A percentile compares a stretch with the other conserved stretches of the same genome.
Conservation (phyloP, 1,140 invertebrate species). For the Trachymyrmex cornetzi region DNA sequence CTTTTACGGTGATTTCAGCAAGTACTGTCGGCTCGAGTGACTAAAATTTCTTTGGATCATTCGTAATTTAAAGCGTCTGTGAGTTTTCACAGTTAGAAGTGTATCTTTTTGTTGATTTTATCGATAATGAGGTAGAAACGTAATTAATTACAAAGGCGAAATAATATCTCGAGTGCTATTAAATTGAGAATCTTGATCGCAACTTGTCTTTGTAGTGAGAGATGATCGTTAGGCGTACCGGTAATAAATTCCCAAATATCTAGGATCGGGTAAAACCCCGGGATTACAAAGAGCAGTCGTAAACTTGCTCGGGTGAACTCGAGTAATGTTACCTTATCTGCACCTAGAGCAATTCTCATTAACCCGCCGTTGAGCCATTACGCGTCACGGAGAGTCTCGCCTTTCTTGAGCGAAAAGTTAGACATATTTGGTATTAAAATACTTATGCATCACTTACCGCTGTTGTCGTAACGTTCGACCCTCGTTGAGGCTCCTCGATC, state of each 20-base stretch:
- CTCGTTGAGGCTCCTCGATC: constrained; percentile 15
- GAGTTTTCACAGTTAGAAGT: not conserved
- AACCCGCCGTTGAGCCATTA: constrained; percentile 51
- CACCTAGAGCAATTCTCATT: constrained; percentile 58
- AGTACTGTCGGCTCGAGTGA: constrained; percentile 45
- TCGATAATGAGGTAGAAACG: not conserved
- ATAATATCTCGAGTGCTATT: not conserved
- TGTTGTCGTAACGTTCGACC: constrained; percentile 25
- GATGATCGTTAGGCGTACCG: constrained; percentile 53
- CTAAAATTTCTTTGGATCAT: constrained; percentile 55
- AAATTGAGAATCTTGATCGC: constrained; percentile 25
- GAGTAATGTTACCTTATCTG: constrained; percentile 59
- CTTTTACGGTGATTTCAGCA: constrained; percentile 59
- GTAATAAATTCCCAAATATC: constrained; percentile 67
- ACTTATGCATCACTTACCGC: constrained; percentile 57
- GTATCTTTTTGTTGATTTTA: not conserved
- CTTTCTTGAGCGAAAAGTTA: constrained; percentile 33
- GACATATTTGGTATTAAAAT: constrained; percentile 60
- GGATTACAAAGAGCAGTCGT: constrained; percentile 64
- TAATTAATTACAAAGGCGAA: not conserved
- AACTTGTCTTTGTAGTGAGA: constrained; percentile 39
- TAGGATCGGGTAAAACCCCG: constrained; percentile 48
- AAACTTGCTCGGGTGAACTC: constrained; percentile 58
- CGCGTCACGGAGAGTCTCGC: constrained; percentile 40
- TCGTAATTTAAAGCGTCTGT: constrained; percentile 14